These are phyloP conservation scores for Aulostomus chinensis DNA, from an alignment of 2,797 vertebrate genomes.

Conservation along the genomic window DNA sequence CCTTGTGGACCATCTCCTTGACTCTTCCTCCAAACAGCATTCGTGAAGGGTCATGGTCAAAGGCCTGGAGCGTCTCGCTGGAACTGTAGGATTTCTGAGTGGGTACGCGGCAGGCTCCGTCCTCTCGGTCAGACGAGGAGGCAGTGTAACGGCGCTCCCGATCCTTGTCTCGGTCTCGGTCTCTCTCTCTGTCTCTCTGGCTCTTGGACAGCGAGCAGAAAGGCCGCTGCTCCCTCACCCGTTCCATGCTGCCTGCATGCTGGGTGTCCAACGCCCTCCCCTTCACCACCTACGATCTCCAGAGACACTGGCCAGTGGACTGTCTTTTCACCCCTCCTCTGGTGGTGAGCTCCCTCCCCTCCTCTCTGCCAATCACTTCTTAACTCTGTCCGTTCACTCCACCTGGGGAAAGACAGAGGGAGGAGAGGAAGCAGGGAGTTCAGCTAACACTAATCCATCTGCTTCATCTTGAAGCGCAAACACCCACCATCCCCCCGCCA, in stretches of 20 bases:
- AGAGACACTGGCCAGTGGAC: conserved; percentile 45
- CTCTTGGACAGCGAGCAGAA: conserved; percentile 98
- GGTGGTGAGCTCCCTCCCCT: conserved; percentile 37
- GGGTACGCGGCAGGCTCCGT: conserved; percentile 91
- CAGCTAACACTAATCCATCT: conserved; percentile 76
- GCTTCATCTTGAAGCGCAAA: conserved; percentile 80
- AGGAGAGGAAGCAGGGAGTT: conserved; percentile 58
- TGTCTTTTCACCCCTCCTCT: conserved; percentile 11
- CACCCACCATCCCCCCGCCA: conserved; percentile 20
- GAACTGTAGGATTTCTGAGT: conserved; percentile 99
- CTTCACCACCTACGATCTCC: conserved; percentile 49
- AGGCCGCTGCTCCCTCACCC: conserved; percentile 97
- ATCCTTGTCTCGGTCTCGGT: conserved; percentile 67
- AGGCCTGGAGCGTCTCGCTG: conserved; percentile 96
- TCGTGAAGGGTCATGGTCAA: conserved; percentile 93
- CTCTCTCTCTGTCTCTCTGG: conserved; percentile 88
- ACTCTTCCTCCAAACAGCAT: conserved; percentile 93
- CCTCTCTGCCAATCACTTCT: conserved; percentile 36
- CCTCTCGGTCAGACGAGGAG: conserved; percentile 79
- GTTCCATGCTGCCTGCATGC: conserved; percentile 97
- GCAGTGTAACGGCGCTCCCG: conserved; percentile 72
- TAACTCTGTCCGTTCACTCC: conserved; percentile 70
- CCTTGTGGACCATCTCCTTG: conserved; percentile 94
- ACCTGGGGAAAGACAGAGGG: conserved; percentile 74
- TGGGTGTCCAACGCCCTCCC: conserved; percentile 69